Conservation (phyloP, 2,797 vertebrate species). For the Sebastes trivittatus region DNA sequence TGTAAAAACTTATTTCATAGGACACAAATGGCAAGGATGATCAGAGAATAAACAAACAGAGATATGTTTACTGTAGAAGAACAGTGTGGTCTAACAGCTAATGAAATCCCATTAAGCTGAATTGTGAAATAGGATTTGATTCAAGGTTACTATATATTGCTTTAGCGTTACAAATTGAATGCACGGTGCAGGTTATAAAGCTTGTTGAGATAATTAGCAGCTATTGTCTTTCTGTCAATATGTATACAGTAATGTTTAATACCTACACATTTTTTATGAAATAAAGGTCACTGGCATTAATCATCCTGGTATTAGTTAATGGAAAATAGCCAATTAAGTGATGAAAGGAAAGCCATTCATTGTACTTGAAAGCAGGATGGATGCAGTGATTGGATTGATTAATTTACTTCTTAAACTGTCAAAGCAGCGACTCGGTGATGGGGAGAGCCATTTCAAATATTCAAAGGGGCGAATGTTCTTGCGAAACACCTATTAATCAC, state of each 20-base stretch:
- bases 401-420: conserved; percentile 81
- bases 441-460: conserved; percentile 79
- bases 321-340: conserved; percentile 67
- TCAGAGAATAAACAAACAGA: conserved; percentile 16
- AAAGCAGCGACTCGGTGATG: conserved; percentile 69
- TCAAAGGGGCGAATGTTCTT: conserved; percentile 77
- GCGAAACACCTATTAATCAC: conserved; percentile 84
- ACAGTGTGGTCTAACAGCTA: neutral
- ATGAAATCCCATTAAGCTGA: conserved; percentile 33
- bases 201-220: conserved; percentile 35
- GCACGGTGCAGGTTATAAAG: conserved; percentile 4
- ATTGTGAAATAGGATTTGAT: conserved; percentile 33
- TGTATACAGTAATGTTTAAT: conserved; percentile 37
- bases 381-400: conserved; percentile 74
- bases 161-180: conserved; percentile 19
- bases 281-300: conserved; percentile 67
- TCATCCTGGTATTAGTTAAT: conserved; percentile 69
- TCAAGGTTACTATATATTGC: conserved; percentile 11
- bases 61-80: conserved; percentile 1
- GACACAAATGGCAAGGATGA: conserved; percentile 16
- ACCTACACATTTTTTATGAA: conserved; percentile 46
- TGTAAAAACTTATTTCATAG: conserved; percentile 20
- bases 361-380: conserved; percentile 75
- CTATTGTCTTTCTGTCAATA: conserved; percentile 59
- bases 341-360: conserved; percentile 74